Evolutionary conservation across 2,888 invertebrate genomes (phyloP).

Genomic region (Heliconius aoede): DNA sequence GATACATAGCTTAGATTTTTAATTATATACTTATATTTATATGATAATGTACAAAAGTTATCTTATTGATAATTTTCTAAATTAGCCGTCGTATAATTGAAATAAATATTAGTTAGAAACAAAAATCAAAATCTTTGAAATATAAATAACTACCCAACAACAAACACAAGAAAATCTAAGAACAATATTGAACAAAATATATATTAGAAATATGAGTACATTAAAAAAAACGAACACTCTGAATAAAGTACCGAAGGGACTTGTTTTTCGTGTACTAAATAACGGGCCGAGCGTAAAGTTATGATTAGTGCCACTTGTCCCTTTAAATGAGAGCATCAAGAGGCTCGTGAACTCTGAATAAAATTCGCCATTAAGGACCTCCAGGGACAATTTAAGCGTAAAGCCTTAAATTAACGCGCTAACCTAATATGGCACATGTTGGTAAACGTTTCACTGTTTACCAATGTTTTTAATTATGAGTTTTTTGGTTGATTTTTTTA

Average conservation of each 20-base stretch:
- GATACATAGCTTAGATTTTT: too few species aligned
- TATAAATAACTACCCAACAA: background rate
- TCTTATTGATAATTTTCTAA: too few species aligned
- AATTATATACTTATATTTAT: too few species aligned
- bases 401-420: slow-evolving; percentile 30
- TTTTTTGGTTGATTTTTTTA: too few species aligned
- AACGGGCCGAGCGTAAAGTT: slow-evolving; percentile 20
- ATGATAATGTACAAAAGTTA: too few species aligned
- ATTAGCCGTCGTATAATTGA: too few species aligned
- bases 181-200: background rate
- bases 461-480: slow-evolving; percentile 1
- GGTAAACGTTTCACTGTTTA: background rate
- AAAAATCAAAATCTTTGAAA: background rate
- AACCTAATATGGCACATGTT: slow-evolving; percentile 21
- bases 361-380: slow-evolving; percentile 24
- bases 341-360: slow-evolving; percentile 21
- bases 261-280: slow-evolving; percentile 29
- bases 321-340: slow-evolving; percentile 29
- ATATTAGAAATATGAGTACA: background rate
- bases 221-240: background rate
- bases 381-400: slow-evolving; percentile 34
- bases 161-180: background rate
- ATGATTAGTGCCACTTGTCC: slow-evolving; percentile 28
- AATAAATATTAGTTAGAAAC: background rate
- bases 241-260: background rate